phyloP scores from a whole-genome alignment of 1,140 invertebrate species.

The Cyclargus thomasi region DNA sequence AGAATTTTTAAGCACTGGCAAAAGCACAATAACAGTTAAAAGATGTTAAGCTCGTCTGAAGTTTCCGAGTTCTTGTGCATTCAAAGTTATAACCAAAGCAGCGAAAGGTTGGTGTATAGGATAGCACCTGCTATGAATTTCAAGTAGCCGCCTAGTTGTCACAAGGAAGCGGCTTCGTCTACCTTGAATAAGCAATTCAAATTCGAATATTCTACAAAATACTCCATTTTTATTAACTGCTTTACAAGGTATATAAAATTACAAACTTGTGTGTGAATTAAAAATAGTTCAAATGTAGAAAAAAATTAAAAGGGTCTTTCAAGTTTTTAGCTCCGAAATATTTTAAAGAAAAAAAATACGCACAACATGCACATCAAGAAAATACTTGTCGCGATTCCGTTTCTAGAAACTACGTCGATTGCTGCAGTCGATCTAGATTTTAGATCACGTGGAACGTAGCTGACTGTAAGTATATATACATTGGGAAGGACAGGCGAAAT shows the following conservation, averaged over 20 bases:
- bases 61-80: too few species aligned
- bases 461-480: not conserved
- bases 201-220: slow-evolving; percentile 2
- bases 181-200: slow-evolving; percentile 7
- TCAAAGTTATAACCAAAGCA: not conserved
- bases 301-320: too few species aligned
- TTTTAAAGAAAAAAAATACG: not conserved
- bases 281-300: too few species aligned
- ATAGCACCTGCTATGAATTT: not conserved
- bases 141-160: not conserved
- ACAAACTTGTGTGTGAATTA: too few species aligned
- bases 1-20: too few species aligned
- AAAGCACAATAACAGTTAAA: too few species aligned
- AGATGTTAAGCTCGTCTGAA: too few species aligned
- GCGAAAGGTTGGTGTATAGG: not conserved
- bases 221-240: not conserved
- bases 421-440: slow-evolving; percentile 23
- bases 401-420: slow-evolving; percentile 12
- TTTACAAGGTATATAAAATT: too few species aligned
- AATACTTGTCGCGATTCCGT: slow-evolving; percentile 7
- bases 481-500: not conserved
- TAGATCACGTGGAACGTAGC: slow-evolving; percentile 30
- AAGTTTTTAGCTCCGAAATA: too few species aligned
- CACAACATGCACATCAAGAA: not conserved
- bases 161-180: slow-evolving; percentile 10